Base-by-base conservation (phyloP, 2,888 invertebrate species). In the Heliconius ethilla region DNA sequence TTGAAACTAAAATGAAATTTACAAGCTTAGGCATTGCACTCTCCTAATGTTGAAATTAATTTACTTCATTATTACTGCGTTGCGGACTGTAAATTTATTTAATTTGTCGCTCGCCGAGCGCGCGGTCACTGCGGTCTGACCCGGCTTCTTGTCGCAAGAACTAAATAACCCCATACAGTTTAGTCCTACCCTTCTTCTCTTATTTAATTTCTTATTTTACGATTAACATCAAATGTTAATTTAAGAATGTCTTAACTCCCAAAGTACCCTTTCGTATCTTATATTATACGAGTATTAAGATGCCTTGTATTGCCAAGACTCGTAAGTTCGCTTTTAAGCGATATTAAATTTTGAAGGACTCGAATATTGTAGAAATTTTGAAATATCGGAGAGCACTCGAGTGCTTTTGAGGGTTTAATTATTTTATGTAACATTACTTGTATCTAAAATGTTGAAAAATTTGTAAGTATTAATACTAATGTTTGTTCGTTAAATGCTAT, bases 21-120 rank as follows among this genome's bases (percentile, higher is more conserved):
- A 75, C 25, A 33, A 40, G 27, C 37, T 74, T 55, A 72, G 65
- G 59, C 72, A 74, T 74, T 77, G 77, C 77, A 74, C 73, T 77
- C 59, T 70, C 51, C 63, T 75, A 78, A 75, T 80, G 80, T 78
- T 77, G 81, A 81, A 81, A 80, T 80, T 80, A 80, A 76, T 78
- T 77, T 63, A 75, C 75, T 80, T 80, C 75, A 78, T 80, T 77
- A 81, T 81, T 72, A 70, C 76, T 75, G 70, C 81, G 83, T 85
- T 85, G 86, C 80, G 81, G 83, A 80, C 84, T 86, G 87, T 87
- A 87, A 88, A 88, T 89, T 89, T 85, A 90, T 90, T 90, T 88
- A 89, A 91, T 91, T 90, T 90, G 90, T 89, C 87, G 86, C 86
- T 83, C 82, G 84, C 84, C 85, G 85, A 83, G 84, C 83, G 84